Conservation (phyloP, 2,888 invertebrate species). For the Dolomedes plantarius region DNA sequence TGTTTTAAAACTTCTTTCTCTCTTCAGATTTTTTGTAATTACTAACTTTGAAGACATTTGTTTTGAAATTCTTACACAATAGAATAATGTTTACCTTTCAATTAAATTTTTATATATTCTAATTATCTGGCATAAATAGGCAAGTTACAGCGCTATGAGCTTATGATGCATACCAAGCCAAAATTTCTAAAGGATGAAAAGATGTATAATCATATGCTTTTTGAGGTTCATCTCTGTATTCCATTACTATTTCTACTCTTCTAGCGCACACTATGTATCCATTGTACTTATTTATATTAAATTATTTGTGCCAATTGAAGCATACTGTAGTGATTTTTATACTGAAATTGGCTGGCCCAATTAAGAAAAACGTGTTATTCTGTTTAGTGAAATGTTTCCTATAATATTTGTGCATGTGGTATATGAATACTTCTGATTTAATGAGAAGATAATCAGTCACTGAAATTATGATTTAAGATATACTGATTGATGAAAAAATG, state of each 20-base stretch:
- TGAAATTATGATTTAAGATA: not conserved
- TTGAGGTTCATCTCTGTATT: constrained; percentile 26
- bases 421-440: not conserved
- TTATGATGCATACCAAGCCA: constrained; percentile 32
- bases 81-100: too few species aligned
- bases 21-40: too few species aligned
- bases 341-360: constrained; percentile 68
- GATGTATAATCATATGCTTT: constrained; percentile 11
- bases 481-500: constrained; percentile 30
- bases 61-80: too few species aligned
- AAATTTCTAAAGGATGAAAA: not conserved
- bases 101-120: too few species aligned
- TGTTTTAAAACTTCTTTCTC: too few species aligned
- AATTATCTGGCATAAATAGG: too few species aligned
- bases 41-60: too few species aligned
- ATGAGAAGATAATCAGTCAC: not conserved
- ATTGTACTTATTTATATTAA: constrained; percentile 69
- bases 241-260: constrained; percentile 27
- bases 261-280: constrained; percentile 60
- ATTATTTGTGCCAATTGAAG: constrained; percentile 68
- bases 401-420: not conserved
- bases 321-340: constrained; percentile 29
- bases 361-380: constrained; percentile 16
- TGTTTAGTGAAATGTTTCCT: not conserved
- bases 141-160: constrained; percentile 33